phyloP scores from a whole-genome alignment of 1,140 invertebrate species.

The Apis mellifera region DNA sequence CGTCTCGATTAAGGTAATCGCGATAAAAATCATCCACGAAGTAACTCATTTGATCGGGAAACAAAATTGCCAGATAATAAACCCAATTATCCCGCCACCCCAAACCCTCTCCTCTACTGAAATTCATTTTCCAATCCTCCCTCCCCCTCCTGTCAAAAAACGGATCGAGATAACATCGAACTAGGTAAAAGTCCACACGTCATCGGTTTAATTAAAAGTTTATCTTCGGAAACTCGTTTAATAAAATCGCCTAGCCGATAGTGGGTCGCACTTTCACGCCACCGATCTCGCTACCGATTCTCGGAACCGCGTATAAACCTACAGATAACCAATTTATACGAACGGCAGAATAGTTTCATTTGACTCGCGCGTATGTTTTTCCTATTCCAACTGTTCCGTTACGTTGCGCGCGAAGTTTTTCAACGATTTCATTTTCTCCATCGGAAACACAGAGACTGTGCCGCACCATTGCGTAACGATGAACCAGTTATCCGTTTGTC shows the following conservation, averaged over 20 bases:
- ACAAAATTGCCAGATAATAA: conserved; percentile 2
- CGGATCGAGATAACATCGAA: neutral
- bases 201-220: conserved; percentile 23
- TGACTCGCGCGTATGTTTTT: neutral
- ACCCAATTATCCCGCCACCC: neutral
- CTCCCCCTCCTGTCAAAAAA: too few species aligned
- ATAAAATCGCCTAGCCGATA: conserved; percentile 17
- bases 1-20: neutral
- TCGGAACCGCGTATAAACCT: conserved; percentile 27
- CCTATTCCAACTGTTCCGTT: too few species aligned
- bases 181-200: conserved; percentile 1
- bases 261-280: conserved; percentile 41
- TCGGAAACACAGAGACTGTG: neutral
- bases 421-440: neutral
- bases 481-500: conserved; percentile 40
- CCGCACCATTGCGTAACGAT: conserved; percentile 42
- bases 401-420: too few species aligned
- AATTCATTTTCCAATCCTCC: neutral
- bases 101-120: neutral
- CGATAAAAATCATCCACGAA: neutral
- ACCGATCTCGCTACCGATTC: conserved; percentile 31
- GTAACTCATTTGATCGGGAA: too few species aligned
- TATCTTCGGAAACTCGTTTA: conserved; percentile 5
- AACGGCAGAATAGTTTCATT: neutral
- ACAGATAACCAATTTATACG: conserved; percentile 11